Evolutionary conservation across 2,113 vertebrate species (phyloP), one percentile per base, ranked within the genome.

Genomic region (Eclectus roratus): DNA sequence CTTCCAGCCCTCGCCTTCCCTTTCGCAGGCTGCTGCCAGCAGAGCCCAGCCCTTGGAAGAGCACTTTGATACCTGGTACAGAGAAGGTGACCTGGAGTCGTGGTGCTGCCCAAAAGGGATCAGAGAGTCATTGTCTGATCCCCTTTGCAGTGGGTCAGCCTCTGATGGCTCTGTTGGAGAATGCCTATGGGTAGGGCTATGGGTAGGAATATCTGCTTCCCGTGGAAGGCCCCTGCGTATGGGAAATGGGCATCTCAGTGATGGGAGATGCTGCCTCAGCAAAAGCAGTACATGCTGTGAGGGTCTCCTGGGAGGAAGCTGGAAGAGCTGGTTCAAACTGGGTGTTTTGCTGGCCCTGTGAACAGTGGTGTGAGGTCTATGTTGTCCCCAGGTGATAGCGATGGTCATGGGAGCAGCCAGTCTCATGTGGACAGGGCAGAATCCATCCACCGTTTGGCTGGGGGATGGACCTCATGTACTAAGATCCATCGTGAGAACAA

Each of bases 391-490:
- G 58, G 74, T 13, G 9, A 6, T 6, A 29, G n/a, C 2, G 73
- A 11, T 2, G 11, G 39, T 16, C n/a, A 17, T 37, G 11, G 25
- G 6, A 56, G 33, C 16, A 2, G 3, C 24, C 10, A 41, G 39
- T 18, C 29, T 41, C 23, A 1, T 1, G 8, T 16, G 37, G 61
- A 13, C 27, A 1, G 58, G 28, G 43, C 53, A 73, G 65, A 17
- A 44, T 21, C 39, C 2, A 6, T 27, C 74, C 46, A 5, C 13
- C 23, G 15, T 5, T 31, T 1, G 4, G 29, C 65, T 29, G 82
- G 33, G 4, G 9, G 35, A 21, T 19, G 7, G 8, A 6, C 2
- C 58, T 25, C 25, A 1, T 11, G 29, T 58, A 4, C 2, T 1
- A 7, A 27, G 33, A 2, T 13, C 12, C 71, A 6, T 49, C 4